Base-by-base conservation (phyloP, 1,140 invertebrate genomes). In the Chymomyza costata region DNA sequence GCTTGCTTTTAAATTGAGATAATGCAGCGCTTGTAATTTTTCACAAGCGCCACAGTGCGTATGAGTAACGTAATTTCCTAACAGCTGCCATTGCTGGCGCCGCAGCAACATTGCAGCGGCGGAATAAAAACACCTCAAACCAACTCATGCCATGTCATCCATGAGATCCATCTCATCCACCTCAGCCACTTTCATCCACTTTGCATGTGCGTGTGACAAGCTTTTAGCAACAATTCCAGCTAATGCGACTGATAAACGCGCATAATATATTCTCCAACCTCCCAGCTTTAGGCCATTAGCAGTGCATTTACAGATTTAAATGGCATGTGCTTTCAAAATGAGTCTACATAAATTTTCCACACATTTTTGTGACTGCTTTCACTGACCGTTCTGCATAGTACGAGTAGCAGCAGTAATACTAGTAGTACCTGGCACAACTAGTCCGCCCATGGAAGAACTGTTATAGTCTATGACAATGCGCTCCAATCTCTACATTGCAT, bases 251-350 rank as follows among this genome's bases (percentile, higher is more conserved):
- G 71, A 78, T 78, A 78, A 78, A 62, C 71, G 52, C 43, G 40
- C 73, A 78, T 78, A 80, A 78, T 67, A 73, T 67, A 78, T 78
- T 71, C 58, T 38, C 67, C n/a, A n/a, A n/a, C n/a, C n/a, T n/a
- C n/a, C n/a, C n/a, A n/a, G n/a, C n/a, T n/a, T n/a, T n/a, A n/a
- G 40, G 67, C 73, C 73, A 78, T 78, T 78, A 78, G 73, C 51
- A 47, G 35, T 76, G 70, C 70, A 76, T 59, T 76, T 64, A 50
- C 68, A 28, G 56, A 63, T 63, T 65, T 64, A 76, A 58, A 48
- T 49, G 40, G 30, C 38, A n/a, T 34, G 32, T 10, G 3, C 3
- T 3, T 8, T 8, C 21, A 25, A 25, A 25, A 25, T 25, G 21
- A 25, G 21, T 25, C 21, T 25, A 5, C 8, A 25, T 25, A 25